Evolutionary conservation across 2,888 invertebrate species (phyloP).

Genomic region (Tenthredo livida): DNA sequence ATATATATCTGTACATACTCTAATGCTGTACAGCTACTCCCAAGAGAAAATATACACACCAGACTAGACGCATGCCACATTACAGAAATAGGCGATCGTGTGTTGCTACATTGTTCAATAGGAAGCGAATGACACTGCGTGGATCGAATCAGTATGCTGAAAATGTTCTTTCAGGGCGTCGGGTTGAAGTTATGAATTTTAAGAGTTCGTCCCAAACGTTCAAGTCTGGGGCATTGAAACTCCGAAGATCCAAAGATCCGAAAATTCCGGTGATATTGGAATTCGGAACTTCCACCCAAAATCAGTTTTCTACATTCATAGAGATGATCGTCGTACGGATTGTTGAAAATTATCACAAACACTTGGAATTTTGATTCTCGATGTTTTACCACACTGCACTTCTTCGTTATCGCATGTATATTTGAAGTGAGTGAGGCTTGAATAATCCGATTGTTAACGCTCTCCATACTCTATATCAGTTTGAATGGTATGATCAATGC

Average conservation of each 20-base stretch:
- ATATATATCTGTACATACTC: background rate
- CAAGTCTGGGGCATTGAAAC: too few species aligned
- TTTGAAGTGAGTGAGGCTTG: background rate
- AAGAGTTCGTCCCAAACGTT: background rate
- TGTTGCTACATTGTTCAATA: background rate
- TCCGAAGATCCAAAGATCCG: too few species aligned
- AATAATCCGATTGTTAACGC: conserved; percentile 39
- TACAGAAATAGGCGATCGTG: conserved; percentile 11
- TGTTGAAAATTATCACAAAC: too few species aligned
- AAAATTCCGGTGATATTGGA: too few species aligned
- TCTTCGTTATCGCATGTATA: background rate
- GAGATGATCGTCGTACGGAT: too few species aligned
- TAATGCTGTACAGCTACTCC: background rate
- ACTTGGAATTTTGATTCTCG: background rate
- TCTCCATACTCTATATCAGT: too few species aligned
- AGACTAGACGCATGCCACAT: conserved; percentile 1
- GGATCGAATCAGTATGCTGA: background rate
- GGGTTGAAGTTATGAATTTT: background rate
- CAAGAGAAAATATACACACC: conserved; percentile 12
- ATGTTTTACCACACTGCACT: background rate
- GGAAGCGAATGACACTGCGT: background rate
- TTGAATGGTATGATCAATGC: background rate
- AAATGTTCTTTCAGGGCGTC: background rate
- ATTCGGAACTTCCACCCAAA: too few species aligned
- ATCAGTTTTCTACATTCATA: too few species aligned